Conservation (phyloP, 2,888 invertebrate genomes). For the Diaprepes abbreviatus region DNA sequence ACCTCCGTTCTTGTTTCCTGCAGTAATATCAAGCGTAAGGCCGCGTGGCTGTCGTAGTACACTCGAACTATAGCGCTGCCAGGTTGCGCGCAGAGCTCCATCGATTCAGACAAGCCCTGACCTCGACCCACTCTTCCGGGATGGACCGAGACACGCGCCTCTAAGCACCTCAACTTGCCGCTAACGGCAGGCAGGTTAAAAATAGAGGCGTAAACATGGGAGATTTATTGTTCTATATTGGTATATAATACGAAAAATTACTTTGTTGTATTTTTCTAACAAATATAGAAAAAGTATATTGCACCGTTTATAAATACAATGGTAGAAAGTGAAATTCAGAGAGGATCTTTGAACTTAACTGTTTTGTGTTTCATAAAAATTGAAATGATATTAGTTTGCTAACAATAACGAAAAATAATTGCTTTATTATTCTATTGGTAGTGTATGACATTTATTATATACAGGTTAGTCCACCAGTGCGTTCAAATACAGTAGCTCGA, state of each 20-base stretch:
- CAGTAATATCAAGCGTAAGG: slow-evolving; percentile 1
- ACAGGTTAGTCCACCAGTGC: too few species aligned
- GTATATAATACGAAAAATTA: not conserved
- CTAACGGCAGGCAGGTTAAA: slow-evolving; percentile 35
- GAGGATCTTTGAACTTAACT: too few species aligned
- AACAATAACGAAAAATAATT: too few species aligned
- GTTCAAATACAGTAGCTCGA: too few species aligned
- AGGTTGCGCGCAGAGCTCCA: slow-evolving; percentile 60
- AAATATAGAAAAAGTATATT: too few species aligned
- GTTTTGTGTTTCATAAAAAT: too few species aligned
- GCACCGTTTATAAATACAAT: too few species aligned
- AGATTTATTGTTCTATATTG: not conserved
- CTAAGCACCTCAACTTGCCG: not conserved
- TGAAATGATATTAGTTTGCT: too few species aligned
- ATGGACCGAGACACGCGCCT: slow-evolving; percentile 49
- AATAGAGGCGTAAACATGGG: slow-evolving; percentile 10
- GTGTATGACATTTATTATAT: too few species aligned
- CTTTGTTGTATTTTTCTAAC: too few species aligned
- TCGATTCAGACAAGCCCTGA: slow-evolving; percentile 65
- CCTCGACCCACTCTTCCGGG: slow-evolving; percentile 63
- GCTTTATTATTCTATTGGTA: too few species aligned
- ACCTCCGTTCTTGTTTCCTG: slow-evolving; percentile 7
- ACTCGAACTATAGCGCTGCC: slow-evolving; percentile 10
- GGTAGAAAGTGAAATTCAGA: too few species aligned
- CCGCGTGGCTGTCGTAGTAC: slow-evolving; percentile 21